Percentiles rank a stretch among this genome's conserved stretches.
These are phyloP conservation scores for Trachelus tabidus DNA, from an alignment of 2,888 invertebrate species.

Conservation along the genomic window DNA sequence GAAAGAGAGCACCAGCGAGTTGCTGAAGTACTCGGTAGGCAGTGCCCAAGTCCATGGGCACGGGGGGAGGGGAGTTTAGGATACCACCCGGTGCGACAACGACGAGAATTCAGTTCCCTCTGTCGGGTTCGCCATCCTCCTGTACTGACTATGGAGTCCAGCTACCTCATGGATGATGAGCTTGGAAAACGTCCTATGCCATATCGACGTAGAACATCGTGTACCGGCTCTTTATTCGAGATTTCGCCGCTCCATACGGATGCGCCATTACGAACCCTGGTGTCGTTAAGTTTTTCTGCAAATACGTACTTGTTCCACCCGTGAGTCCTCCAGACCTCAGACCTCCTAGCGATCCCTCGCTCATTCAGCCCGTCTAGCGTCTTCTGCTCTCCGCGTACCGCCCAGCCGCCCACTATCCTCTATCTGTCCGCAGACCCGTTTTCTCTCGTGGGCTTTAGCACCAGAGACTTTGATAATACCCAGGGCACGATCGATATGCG, in stretches of 20 bases:
- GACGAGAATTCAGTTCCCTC: neutral
- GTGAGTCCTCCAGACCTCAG: neutral
- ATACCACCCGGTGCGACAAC: neutral
- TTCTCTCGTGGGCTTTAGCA: neutral
- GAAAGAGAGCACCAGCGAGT: conserved; percentile 7
- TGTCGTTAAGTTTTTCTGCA: neutral
- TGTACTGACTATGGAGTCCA: neutral
- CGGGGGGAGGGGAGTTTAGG: neutral
- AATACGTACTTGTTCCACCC: neutral
- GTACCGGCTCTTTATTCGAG: neutral
- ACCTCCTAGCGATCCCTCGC: neutral
- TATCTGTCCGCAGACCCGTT: neutral
- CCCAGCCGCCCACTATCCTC: neutral
- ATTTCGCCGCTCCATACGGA: neutral
- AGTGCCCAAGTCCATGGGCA: conserved; percentile 15
- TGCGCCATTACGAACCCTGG: neutral
- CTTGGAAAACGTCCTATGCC: neutral
- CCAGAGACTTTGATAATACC: neutral
- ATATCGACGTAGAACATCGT: neutral
- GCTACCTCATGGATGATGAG: neutral
- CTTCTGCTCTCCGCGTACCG: neutral
- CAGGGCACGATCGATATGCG: neutral
- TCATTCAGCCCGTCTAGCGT: neutral
- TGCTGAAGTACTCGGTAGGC: conserved; percentile 24
- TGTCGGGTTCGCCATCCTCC: neutral